These are phyloP conservation scores for Lepidothrix coronata DNA, from an alignment of 2,113 vertebrate species.

Conservation along the genomic window DNA sequence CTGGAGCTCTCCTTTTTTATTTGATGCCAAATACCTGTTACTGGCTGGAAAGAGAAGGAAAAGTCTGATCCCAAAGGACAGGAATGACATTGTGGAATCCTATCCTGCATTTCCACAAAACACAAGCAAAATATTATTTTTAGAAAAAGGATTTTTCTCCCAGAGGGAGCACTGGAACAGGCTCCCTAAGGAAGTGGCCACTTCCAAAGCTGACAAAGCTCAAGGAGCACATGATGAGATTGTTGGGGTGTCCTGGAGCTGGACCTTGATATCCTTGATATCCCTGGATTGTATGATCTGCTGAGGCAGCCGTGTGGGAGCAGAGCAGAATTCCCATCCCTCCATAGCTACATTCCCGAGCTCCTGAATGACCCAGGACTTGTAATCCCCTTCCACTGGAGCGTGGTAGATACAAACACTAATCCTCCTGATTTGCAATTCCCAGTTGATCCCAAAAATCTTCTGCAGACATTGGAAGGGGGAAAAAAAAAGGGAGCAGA, in stretches of 20 bases:
- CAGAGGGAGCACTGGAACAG: too few relatives aligned
- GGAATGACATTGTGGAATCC: neutral
- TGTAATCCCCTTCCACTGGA: constrained; percentile 14
- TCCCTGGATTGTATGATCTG: neutral
- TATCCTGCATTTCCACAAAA: neutral
- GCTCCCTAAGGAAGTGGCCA: neutral
- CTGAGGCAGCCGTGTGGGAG: neutral
- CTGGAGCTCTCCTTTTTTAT: neutral
- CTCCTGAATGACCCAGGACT: neutral
- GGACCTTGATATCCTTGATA: neutral
- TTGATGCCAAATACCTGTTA: neutral
- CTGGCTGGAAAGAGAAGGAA: neutral
- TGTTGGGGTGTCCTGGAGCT: neutral
- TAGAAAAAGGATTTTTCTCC: neutral
- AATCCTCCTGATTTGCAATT: neutral
- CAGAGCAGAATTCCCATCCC: neutral
- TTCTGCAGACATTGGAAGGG: neutral
- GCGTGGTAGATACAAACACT: neutral
- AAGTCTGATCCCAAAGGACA: neutral
- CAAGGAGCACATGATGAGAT: neutral
- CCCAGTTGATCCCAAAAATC: constrained; percentile 19
- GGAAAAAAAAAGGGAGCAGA: neutral
- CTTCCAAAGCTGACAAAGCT: neutral
- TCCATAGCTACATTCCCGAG: neutral
- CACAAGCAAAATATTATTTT: neutral